These are phyloP conservation scores for Stictocephala bisonia DNA, from an alignment of 2,888 invertebrate species.

Conservation along the genomic window DNA sequence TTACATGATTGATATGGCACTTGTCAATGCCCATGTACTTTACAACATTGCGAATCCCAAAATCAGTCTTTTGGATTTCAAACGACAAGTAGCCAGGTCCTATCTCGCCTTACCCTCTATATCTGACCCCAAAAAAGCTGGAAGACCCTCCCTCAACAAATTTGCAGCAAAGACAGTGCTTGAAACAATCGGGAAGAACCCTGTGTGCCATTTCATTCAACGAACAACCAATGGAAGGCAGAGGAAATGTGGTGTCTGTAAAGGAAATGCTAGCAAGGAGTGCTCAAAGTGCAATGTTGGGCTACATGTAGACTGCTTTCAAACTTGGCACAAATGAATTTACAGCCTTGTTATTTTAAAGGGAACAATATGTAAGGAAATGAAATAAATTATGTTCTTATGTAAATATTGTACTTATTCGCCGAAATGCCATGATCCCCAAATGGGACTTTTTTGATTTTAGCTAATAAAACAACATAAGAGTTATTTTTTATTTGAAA, in stretches of 20 bases:
- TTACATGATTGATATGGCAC: slow-evolving; percentile 26
- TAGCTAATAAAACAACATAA: neutral
- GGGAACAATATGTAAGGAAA: neutral
- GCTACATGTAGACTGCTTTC: slow-evolving; percentile 33
- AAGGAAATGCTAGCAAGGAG: slow-evolving; percentile 38
- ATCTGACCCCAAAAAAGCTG: slow-evolving; percentile 39
- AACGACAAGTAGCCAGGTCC: neutral
- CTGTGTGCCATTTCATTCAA: slow-evolving; percentile 12
- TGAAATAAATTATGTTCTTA: neutral
- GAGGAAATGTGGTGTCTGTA: slow-evolving; percentile 42
- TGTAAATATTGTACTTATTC: neutral
- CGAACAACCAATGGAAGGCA: slow-evolving; percentile 32
- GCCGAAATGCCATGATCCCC: neutral
- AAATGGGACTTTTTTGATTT: neutral
- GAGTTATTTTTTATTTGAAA: neutral
- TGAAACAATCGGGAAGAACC: slow-evolving; percentile 10
- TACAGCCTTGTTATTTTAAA: neutral
- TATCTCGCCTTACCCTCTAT: slow-evolving; percentile 29
- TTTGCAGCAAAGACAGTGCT: neutral
- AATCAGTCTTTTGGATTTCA: slow-evolving; percentile 15
- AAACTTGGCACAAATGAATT: no score
- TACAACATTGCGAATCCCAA: slow-evolving; percentile 21
- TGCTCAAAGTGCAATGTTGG: slow-evolving; percentile 38
- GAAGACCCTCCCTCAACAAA: slow-evolving; percentile 25
- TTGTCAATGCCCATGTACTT: slow-evolving; percentile 41